These are phyloP conservation scores for Parotia lawesii DNA, from an alignment of 2,113 vertebrate genomes.

Conservation along the genomic window DNA sequence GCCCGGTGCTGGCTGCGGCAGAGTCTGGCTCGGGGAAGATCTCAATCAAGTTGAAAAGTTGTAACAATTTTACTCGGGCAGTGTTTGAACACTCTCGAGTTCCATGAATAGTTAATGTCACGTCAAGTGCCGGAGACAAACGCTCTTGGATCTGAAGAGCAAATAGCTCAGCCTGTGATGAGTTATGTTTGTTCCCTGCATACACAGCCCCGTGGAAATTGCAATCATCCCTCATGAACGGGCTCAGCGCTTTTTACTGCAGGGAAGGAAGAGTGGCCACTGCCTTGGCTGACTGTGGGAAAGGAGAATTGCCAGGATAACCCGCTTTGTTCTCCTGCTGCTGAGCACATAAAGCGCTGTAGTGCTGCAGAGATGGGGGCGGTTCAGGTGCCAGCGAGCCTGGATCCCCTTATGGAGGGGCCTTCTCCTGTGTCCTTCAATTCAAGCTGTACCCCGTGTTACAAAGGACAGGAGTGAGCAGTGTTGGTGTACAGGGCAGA, in stretches of 20 bases:
- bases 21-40: background rate
- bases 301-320: constrained; percentile 57
- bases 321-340: constrained; percentile 65
- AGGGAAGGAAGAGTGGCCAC: constrained; percentile 43
- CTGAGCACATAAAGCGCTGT: constrained; percentile 44
- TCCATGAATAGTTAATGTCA: constrained; percentile 78
- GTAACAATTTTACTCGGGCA: constrained; percentile 53
- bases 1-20: background rate
- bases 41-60: constrained; percentile 69
- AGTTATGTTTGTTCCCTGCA: constrained; percentile 62
- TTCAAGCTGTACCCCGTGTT: background rate
- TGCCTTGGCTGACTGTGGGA: constrained; percentile 65
- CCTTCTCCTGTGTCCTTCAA: constrained; percentile 53
- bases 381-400: constrained; percentile 51
- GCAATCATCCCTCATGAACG: constrained; percentile 72
- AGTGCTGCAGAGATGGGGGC: constrained; percentile 49
- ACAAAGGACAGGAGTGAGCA: constrained; percentile 10
- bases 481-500: background rate
- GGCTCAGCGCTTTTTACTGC: constrained; percentile 63
- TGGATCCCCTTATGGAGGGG: constrained; percentile 40
- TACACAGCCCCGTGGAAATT: constrained; percentile 66
- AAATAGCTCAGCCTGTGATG: constrained; percentile 72
- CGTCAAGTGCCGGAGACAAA: constrained; percentile 51
- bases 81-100: constrained; percentile 42
- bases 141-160: constrained; percentile 63